These are phyloP conservation scores for Protosalanx chinensis DNA, from an alignment of 2,797 vertebrate species.

Conservation along the genomic window DNA sequence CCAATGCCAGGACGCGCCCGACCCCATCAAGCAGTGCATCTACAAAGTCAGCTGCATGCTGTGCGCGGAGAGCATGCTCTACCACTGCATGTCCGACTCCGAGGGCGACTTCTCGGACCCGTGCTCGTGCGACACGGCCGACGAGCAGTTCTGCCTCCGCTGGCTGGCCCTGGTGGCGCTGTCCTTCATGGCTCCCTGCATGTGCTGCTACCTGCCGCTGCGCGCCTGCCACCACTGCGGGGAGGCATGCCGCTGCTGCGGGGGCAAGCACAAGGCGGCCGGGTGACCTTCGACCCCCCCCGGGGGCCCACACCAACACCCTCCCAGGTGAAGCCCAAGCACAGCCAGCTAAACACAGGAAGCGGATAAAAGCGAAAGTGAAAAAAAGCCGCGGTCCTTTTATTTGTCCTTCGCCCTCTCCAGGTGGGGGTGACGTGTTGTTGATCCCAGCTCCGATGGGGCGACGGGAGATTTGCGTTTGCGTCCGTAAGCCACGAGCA, in stretches of 20 bases:
- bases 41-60: conserved; percentile 99
- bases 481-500: conserved; percentile 70
- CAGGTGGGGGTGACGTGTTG: conserved; percentile 65
- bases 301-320: not conserved
- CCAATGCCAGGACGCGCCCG: conserved; percentile 95
- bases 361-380: conserved; percentile 72
- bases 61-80: conserved; percentile 98
- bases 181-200: conserved; percentile 95
- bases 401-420: conserved; percentile 76
- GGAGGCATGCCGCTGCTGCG: conserved; percentile 95
- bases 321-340: conserved; percentile 50
- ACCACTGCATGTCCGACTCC: conserved; percentile 99
- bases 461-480: conserved; percentile 78
- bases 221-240: conserved; percentile 96
- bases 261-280: conserved; percentile 97
- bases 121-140: conserved; percentile 95
- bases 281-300: conserved; percentile 77
- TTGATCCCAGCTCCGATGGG: conserved; percentile 77
- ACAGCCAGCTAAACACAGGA: conserved; percentile 70
- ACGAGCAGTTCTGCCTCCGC: conserved; percentile 98
- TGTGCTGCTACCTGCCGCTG: conserved; percentile 99
- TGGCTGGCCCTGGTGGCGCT: conserved; percentile 96
- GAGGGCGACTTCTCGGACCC: conserved; percentile 99
- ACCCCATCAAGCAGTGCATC: conserved; percentile 97
- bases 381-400: conserved; percentile 79